A percentile compares a stretch with the other conserved stretches of the same genome.
Evolutionary conservation across 2,113 vertebrate genomes (phyloP).

Genomic region (Spheniscus mendiculus): DNA sequence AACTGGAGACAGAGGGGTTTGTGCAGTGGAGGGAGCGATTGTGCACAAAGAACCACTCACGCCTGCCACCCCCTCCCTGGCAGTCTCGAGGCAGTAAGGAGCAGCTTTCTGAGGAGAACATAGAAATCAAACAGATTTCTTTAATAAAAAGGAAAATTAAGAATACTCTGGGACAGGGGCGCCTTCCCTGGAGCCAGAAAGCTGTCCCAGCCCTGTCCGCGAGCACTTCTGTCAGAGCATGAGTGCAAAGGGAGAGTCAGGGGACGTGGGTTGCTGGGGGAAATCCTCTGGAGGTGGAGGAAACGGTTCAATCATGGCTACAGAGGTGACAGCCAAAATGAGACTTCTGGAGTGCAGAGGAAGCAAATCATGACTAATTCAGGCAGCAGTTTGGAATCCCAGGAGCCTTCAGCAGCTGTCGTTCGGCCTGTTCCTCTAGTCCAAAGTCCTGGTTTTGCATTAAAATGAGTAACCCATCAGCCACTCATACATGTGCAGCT

Average conservation of each 20-base stretch:
- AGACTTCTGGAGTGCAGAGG: not conserved
- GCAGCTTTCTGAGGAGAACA: not conserved
- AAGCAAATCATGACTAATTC: not conserved
- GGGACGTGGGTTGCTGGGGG: accelerated
- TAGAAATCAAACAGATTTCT: not conserved
- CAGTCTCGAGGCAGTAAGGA: not conserved
- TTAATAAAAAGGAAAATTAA: not conserved
- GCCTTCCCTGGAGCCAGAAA: not conserved
- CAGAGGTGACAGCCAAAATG: not conserved
- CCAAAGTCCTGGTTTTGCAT: not conserved
- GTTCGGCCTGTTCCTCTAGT: not conserved
- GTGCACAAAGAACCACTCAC: not conserved
- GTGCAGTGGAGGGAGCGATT: not conserved
- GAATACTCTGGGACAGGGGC: not conserved
- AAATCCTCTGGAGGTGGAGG: not conserved
- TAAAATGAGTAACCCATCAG: not conserved
- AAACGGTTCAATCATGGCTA: not conserved
- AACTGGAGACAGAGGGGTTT: not conserved
- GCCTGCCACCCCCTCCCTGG: not conserved
- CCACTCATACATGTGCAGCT: not conserved
- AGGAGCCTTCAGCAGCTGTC: not conserved
- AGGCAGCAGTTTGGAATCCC: not conserved
- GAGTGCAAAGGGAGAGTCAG: accelerated
- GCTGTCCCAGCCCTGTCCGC: accelerated
- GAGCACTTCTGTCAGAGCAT: not conserved